Evolutionary conservation across 2,113 vertebrate species (phyloP).

Genomic region (Laterallus jamaicensis): DNA sequence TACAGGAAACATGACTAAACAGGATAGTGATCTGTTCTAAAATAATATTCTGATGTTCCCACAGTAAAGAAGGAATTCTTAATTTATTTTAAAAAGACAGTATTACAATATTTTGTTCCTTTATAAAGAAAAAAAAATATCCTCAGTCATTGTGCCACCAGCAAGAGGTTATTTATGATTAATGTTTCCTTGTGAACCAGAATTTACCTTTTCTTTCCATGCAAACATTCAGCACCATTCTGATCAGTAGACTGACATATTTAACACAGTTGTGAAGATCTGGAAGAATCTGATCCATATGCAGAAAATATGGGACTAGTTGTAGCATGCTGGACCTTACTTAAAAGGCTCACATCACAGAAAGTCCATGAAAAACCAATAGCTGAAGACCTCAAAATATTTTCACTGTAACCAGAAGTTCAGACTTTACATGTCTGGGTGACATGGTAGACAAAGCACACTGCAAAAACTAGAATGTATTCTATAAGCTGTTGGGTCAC

Average conservation of each 20-base stretch:
- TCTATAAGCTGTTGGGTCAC: not conserved
- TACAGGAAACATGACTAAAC: not conserved
- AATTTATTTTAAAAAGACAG: not conserved
- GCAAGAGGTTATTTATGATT: not conserved
- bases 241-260: not conserved
- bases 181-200: not conserved
- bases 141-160: not conserved
- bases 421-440: not conserved
- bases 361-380: not conserved
- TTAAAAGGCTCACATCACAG: not conserved
- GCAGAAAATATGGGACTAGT: not conserved
- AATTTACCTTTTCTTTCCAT: not conserved
- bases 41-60: not conserved
- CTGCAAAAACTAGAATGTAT: not conserved
- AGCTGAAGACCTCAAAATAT: not conserved
- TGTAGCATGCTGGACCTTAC: not conserved
- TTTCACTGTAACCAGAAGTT: not conserved
- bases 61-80: not conserved
- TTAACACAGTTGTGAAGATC: not conserved
- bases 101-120: not conserved
- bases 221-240: not conserved
- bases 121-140: not conserved
- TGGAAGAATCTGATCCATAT: not conserved
- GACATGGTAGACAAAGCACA: not conserved
- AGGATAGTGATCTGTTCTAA: not conserved